Evolutionary conservation across 2,888 invertebrate species (phyloP).

Genomic region (Plagiodera versicolora): DNA sequence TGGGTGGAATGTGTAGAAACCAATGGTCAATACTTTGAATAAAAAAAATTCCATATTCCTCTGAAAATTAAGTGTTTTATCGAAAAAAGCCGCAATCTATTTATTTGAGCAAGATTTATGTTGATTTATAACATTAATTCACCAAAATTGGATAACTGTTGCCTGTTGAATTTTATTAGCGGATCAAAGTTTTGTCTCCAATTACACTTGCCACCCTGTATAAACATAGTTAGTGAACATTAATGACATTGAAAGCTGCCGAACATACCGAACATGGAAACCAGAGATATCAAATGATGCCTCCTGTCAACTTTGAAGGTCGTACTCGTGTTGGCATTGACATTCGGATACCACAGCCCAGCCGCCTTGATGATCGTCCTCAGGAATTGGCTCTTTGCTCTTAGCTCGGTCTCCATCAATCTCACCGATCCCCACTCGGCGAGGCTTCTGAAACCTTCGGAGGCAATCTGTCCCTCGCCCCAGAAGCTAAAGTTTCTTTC

Average conservation of each 20-base stretch:
- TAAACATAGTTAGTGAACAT: too few relatives aligned
- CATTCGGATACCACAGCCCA: slow-evolving; percentile 87
- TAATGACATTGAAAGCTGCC: neutral
- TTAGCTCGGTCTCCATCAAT: slow-evolving; percentile 85
- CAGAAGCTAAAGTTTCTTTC: slow-evolving; percentile 87
- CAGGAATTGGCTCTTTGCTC: slow-evolving; percentile 74
- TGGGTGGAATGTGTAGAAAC: too few relatives aligned
- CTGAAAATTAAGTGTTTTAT: too few relatives aligned
- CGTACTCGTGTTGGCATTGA: slow-evolving; percentile 80
- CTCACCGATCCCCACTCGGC: slow-evolving; percentile 92
- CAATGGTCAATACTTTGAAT: too few relatives aligned
- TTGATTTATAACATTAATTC: too few relatives aligned
- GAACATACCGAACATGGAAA: slow-evolving; percentile 77
- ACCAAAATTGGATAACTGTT: too few relatives aligned
- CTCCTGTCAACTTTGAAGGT: slow-evolving; percentile 81
- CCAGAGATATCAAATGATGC: slow-evolving; percentile 84
- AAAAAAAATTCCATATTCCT: too few relatives aligned
- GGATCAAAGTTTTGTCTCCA: too few relatives aligned
- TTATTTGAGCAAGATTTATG: too few relatives aligned
- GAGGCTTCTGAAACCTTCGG: slow-evolving; percentile 80
- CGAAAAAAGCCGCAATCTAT: too few relatives aligned
- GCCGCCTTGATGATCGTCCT: slow-evolving; percentile 87
- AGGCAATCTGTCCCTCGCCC: slow-evolving; percentile 85
- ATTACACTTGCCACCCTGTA: too few relatives aligned
- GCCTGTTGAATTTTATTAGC: too few relatives aligned